These are phyloP conservation scores for Morone chrysops DNA, from an alignment of 2,113 vertebrate genomes.

Conservation along the genomic window DNA sequence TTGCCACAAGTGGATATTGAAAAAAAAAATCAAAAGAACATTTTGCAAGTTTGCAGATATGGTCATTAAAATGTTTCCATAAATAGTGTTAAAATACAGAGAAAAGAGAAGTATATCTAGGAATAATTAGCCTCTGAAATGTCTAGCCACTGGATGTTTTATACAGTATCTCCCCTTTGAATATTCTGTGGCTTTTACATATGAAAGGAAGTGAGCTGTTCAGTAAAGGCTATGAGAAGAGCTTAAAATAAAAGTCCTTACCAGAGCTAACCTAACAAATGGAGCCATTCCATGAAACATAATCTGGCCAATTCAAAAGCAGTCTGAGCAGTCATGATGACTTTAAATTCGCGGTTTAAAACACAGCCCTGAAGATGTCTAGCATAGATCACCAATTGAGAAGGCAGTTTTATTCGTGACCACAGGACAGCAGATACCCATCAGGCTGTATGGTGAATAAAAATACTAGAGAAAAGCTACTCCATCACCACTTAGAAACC, in stretches of 20 bases:
- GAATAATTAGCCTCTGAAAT: not conserved
- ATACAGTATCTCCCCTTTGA: not conserved
- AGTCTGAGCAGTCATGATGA: not conserved
- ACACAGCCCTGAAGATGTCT: not conserved
- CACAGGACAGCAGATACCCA: not conserved
- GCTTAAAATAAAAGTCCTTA: not conserved
- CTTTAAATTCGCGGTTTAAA: not conserved
- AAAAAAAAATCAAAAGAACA: too few relatives aligned
- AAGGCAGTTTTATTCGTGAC: not conserved
- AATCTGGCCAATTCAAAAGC: not conserved
- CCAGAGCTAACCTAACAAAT: not conserved
- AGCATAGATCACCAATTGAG: not conserved
- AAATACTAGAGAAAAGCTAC: conserved; percentile 15
- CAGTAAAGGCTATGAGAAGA: not conserved
- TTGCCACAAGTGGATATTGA: too few relatives aligned
- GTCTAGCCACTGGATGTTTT: too few relatives aligned
- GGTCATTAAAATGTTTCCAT: too few relatives aligned
- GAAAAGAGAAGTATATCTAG: not conserved
- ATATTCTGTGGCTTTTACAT: too few relatives aligned
- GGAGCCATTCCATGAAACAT: not conserved
- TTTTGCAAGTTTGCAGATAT: too few relatives aligned
- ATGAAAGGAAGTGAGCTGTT: not conserved
- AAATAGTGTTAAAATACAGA: too few relatives aligned
- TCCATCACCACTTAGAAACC: conserved; percentile 6
- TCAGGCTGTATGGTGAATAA: not conserved